phyloP scores from a whole-genome alignment of 2,797 vertebrate genomes.

The Mionectes olivaceus region DNA sequence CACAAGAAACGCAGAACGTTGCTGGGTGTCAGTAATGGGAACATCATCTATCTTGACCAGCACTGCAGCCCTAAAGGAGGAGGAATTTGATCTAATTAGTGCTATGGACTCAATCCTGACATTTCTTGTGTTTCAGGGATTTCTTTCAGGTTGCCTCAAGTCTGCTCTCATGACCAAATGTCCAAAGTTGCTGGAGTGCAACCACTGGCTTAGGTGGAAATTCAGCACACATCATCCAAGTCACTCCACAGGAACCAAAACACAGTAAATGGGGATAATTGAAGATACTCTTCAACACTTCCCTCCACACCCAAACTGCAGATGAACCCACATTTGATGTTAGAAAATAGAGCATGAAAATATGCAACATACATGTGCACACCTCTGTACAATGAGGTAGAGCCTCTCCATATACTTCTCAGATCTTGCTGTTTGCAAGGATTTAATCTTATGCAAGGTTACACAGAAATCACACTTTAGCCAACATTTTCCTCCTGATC shows the following conservation, averaged over 20 bases:
- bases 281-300: background rate
- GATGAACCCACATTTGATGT: background rate
- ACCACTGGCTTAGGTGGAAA: background rate
- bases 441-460: background rate
- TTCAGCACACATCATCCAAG: background rate
- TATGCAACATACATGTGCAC: background rate
- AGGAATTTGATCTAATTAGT: fast-evolving
- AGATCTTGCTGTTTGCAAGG: background rate
- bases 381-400: background rate
- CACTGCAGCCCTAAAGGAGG: background rate
- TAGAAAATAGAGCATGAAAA: background rate
- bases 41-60: too few relatives aligned
- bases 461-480: background rate
- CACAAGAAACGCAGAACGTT: background rate
- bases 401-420: background rate
- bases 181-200: background rate
- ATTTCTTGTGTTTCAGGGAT: background rate
- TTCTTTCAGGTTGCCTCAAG: background rate
- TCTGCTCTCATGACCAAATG: fast-evolving
- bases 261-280: background rate
- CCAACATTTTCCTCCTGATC: background rate
- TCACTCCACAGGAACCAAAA: background rate
- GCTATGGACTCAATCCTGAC: background rate
- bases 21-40: background rate
- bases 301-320: background rate